Evolutionary conservation across 2,888 invertebrate species (phyloP), one percentile per base, ranked within the genome.

Genomic region (Eristalis arbustorum): DNA sequence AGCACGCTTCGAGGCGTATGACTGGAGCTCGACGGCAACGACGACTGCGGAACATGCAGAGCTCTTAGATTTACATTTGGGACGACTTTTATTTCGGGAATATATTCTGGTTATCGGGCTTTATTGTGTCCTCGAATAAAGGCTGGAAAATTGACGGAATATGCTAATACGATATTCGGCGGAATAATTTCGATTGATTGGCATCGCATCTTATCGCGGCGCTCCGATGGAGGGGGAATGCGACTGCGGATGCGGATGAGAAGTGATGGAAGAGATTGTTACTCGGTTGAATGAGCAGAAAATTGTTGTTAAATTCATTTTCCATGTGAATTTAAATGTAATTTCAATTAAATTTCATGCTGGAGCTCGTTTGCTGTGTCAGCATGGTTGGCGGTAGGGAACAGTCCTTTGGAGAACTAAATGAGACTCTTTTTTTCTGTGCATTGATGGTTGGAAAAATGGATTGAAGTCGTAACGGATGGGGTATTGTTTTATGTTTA

Each of bases 151-250:
- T 84, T 76, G 84, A 72, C 67, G 76, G 77, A 82, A 85, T 85
- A 83, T 87, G 87, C 87, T 78, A 87, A 87, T 87, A 71, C 67
- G 74, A 82, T 87, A 87, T 83, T 78, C 78, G 61, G 74, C 31
- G 87, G 73, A 75, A 78, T 83, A 81, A 78, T 87, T 83, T 75
- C 82, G 64, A 77, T 85, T 85, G 84, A 85, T 85, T 85, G 85
- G 77, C 82, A 82, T 69, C 63, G 74, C 68, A 76, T 28, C 74
- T 49, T 67, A 22, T 56, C 37, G 31, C 57, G 22, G 0, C 5
- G 10, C 23, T 23, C 0, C 23, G n/a, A 25, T 22, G 22, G 59
- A 25, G 1, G 42, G 49, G 8, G 49, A n/a, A 42, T n/a, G 42
- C 14, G 42, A 6, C 13, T 42, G 42, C 42, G 49, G 18, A 49